Conservation (phyloP, 2,113 vertebrate species). For the Caranx ignobilis region DNA sequence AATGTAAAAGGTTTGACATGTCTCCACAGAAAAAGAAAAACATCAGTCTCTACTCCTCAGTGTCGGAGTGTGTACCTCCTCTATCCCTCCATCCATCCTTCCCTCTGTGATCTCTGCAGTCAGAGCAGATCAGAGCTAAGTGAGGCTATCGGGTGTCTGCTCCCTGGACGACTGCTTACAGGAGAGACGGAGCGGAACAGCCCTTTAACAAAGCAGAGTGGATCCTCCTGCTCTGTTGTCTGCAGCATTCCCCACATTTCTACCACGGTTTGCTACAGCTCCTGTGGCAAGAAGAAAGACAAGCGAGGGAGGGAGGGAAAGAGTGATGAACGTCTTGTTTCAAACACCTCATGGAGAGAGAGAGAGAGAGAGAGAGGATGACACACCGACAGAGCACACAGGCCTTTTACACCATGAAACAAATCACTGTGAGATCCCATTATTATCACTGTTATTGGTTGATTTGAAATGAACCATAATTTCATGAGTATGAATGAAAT, state of each 20-base stretch:
- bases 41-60: not conserved
- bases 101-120: constrained; percentile 57
- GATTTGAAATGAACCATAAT: not conserved
- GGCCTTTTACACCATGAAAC: not conserved
- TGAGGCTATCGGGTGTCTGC: constrained; percentile 75
- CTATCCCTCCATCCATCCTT: constrained; percentile 24
- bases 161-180: constrained; percentile 63
- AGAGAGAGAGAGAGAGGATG: constrained; percentile 7
- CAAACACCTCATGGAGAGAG: constrained; percentile 33
- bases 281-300: constrained; percentile 46
- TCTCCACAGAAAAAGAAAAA: constrained; percentile 15
- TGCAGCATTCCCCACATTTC: constrained; percentile 75
- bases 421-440: not conserved
- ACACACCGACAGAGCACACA: not conserved
- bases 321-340: constrained; percentile 32
- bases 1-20: not conserved
- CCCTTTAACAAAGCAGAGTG: constrained; percentile 70
- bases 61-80: not conserved
- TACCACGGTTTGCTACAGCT: constrained; percentile 48
- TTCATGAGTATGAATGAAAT: not conserved
- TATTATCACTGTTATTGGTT: not conserved
- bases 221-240: constrained; percentile 68
- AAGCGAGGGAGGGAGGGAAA: not conserved
- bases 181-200: constrained; percentile 76
- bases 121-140: constrained; percentile 71